phyloP scores from a whole-genome alignment of 2,888 invertebrate species.

The Teleiodes luculella region DNA sequence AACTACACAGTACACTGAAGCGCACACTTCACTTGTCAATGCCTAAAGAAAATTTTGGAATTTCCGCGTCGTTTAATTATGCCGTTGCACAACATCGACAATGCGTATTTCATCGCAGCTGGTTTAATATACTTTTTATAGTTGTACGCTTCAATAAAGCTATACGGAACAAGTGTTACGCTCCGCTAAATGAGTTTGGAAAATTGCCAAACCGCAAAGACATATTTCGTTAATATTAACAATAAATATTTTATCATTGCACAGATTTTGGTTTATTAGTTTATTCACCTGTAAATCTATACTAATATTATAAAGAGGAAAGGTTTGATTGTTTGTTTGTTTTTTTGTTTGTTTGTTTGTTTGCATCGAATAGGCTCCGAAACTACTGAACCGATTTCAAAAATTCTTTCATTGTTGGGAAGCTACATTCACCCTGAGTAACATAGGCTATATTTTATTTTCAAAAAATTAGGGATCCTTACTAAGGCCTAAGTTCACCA shows the following conservation, averaged over 20 bases:
- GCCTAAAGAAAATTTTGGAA: neutral
- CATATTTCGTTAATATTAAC: conserved; percentile 32
- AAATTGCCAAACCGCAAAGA: conserved; percentile 39
- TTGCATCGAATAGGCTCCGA: too few relatives aligned
- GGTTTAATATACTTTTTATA: neutral
- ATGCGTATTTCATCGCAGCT: neutral
- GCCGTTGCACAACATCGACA: neutral
- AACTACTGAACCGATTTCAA: too few relatives aligned
- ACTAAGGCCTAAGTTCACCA: too few relatives aligned
- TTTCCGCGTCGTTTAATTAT: neutral
- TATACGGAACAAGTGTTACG: conserved; percentile 15
- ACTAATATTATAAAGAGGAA: too few relatives aligned
- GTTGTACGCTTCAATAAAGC: conserved; percentile 8
- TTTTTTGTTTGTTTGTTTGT: too few relatives aligned
- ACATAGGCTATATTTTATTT: too few relatives aligned
- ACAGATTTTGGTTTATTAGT: conserved; percentile 40
- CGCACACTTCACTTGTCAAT: neutral
- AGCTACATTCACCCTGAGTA: too few relatives aligned
- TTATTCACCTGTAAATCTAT: conserved; percentile 41
- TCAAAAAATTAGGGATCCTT: too few relatives aligned
- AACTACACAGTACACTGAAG: conserved; percentile 11
- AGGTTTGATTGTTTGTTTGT: too few relatives aligned
- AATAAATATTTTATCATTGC: conserved; percentile 35
- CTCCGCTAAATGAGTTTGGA: conserved; percentile 28
- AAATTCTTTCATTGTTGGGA: too few relatives aligned